These are phyloP conservation scores for Enteromius paludinosus DNA, from an alignment of 2,797 vertebrate species.

Conservation along the genomic window DNA sequence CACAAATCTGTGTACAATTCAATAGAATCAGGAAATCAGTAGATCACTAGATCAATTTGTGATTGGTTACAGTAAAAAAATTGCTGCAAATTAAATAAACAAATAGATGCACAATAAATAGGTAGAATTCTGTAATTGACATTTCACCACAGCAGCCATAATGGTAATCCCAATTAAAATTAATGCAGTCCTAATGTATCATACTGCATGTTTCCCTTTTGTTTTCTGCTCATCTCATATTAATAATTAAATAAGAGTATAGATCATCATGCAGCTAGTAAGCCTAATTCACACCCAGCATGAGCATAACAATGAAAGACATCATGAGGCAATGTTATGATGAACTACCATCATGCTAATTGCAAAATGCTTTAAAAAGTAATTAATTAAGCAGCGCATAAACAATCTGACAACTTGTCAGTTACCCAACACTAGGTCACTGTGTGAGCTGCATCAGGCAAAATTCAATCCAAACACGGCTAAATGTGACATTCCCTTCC, in stretches of 20 bases:
- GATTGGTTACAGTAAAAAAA: background rate
- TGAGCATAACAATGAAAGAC: constrained; percentile 35
- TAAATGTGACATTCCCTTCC: constrained; percentile 42
- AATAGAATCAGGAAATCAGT: background rate
- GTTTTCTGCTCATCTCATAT: background rate
- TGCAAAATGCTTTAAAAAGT: constrained; percentile 42
- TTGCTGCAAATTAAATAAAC: background rate
- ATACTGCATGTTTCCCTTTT: background rate
- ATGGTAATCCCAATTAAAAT: background rate
- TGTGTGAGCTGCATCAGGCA: constrained; percentile 40
- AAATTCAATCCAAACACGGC: constrained; percentile 35
- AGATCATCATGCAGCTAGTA: constrained; percentile 29
- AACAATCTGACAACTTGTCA: constrained; percentile 52
- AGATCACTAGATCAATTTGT: background rate
- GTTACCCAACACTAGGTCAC: constrained; percentile 48
- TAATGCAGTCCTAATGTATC: background rate
- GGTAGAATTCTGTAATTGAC: background rate
- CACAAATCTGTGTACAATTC: background rate
- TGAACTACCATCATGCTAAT: constrained; percentile 32
- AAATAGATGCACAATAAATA: background rate
- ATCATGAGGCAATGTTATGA: constrained; percentile 22
- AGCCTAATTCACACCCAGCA: constrained; percentile 30
- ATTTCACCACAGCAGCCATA: background rate
- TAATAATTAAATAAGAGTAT: constrained; percentile 32
- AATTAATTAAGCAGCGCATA: constrained; percentile 49